Percentiles rank a stretch among this genome's conserved stretches.
phyloP scores from a whole-genome alignment of 2,797 vertebrate genomes.

The Melanotaenia boesemani region DNA sequence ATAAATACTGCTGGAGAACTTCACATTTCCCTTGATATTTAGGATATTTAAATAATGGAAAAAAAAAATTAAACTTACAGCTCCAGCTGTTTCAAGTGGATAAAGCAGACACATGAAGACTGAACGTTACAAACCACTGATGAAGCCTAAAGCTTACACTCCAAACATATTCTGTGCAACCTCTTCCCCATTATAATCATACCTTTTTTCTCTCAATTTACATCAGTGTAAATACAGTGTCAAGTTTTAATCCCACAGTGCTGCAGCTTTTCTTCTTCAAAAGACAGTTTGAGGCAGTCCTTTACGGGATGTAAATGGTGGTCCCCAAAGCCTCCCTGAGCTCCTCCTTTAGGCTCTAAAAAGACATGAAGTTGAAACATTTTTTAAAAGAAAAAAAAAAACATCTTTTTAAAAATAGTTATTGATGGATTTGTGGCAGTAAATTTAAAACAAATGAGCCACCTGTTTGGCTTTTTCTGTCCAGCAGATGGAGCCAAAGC shows the following conservation, averaged over 20 bases:
- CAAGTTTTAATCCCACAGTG: slow-evolving; percentile 40
- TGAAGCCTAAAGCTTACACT: slow-evolving; percentile 39
- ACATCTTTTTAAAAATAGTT: not conserved
- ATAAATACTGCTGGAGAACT: slow-evolving; percentile 71
- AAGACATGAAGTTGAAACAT: slow-evolving; percentile 18
- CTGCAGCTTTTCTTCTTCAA: slow-evolving; percentile 8
- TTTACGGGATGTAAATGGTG: slow-evolving; percentile 41
- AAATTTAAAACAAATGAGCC: not conserved
- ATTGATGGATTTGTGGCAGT: not conserved
- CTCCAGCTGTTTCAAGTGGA: slow-evolving; percentile 59
- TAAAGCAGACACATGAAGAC: slow-evolving; percentile 45
- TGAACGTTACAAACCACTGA: slow-evolving; percentile 30
- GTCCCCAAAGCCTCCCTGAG: slow-evolving; percentile 66
- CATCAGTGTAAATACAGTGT: slow-evolving; percentile 31
- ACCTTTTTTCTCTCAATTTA: slow-evolving; percentile 24
- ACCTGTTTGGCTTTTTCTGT: slow-evolving; percentile 74
- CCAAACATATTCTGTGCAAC: slow-evolving; percentile 24
- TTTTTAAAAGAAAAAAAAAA: not conserved
- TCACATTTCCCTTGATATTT: slow-evolving; percentile 48
- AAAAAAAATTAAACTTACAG: slow-evolving; percentile 48
- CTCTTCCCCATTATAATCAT: not conserved
- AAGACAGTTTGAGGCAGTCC: slow-evolving; percentile 48
- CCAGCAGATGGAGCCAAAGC: slow-evolving; percentile 76
- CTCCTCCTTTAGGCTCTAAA: slow-evolving; percentile 69
- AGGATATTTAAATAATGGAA: slow-evolving; percentile 24